Evolutionary conservation across 2,113 vertebrate species (phyloP).

Genomic region (Anseranas semipalmata): DNA sequence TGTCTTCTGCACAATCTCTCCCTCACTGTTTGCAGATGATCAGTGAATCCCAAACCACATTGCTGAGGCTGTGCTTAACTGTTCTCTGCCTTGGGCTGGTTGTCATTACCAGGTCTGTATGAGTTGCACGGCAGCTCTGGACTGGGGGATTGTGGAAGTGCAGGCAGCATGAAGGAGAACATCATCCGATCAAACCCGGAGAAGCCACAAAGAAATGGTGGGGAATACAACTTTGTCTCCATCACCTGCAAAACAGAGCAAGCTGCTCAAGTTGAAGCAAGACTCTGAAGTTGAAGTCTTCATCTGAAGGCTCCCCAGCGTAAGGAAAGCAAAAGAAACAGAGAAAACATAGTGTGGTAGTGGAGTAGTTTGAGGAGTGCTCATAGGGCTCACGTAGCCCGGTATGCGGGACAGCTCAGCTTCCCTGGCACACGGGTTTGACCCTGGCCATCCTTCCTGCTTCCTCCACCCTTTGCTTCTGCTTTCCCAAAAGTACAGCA

Average conservation of each 20-base stretch:
- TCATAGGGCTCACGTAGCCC: neutral
- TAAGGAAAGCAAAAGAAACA: neutral
- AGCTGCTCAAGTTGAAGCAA: neutral
- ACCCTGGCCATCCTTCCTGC: neutral
- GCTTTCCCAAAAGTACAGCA: fast-evolving
- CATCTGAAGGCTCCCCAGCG: neutral
- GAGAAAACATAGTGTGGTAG: neutral
- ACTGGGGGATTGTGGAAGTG: neutral
- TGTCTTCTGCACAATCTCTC: neutral
- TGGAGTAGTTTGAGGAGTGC: neutral
- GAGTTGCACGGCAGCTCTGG: neutral
- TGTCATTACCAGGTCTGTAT: neutral
- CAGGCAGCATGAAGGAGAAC: neutral
- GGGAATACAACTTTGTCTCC: neutral
- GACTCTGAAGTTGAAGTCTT: neutral
- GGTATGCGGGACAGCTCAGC: neutral
- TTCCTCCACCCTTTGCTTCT: neutral
- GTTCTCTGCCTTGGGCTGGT: neutral
- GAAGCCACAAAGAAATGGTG: neutral
- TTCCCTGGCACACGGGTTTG: neutral
- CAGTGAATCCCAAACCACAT: neutral
- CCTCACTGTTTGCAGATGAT: neutral
- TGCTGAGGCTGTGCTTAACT: neutral
- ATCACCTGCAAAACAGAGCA: neutral
- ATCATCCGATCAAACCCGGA: neutral